A percentile compares a stretch with the other conserved stretches of the same genome.
Evolutionary conservation across 2,888 invertebrate genomes (phyloP).

Genomic region (Drosophila pseudotalamancana): DNA sequence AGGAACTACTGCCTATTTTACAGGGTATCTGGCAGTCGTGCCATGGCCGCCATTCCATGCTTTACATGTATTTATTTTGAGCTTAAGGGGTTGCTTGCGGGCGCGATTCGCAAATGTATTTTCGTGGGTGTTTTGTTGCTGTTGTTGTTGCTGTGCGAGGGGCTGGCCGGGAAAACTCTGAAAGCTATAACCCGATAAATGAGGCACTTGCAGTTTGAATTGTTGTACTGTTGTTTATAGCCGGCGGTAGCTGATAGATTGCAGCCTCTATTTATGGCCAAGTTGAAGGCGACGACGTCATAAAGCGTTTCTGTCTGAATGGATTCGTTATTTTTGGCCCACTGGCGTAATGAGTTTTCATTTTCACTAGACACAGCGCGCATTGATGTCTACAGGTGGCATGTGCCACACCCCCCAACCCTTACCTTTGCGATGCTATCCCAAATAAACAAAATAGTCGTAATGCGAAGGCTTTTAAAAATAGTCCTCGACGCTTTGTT

Average conservation of each 20-base stretch:
- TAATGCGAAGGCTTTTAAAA: constrained; percentile 64
- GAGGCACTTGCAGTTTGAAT: constrained; percentile 34
- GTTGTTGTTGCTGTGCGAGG: constrained; percentile 26
- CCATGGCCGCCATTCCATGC: too few relatives aligned
- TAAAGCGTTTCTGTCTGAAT: constrained; percentile 34
- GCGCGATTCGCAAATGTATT: constrained; percentile 17
- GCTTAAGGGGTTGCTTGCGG: constrained; percentile 6
- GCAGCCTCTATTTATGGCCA: constrained; percentile 53
- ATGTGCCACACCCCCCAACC: background rate
- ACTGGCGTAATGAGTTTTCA: constrained; percentile 71
- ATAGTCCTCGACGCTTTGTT: constrained; percentile 51
- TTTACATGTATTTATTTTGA: background rate
- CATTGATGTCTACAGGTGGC: constrained; percentile 69
- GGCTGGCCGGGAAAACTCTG: constrained; percentile 37
- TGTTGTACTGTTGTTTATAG: constrained; percentile 30
- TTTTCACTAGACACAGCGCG: constrained; percentile 46
- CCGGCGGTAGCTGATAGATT: constrained; percentile 12
- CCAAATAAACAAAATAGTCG: constrained; percentile 40
- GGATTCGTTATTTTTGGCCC: constrained; percentile 63
- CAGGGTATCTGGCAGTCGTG: constrained; percentile 5
- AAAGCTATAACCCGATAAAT: constrained; percentile 17
- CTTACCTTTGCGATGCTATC: constrained; percentile 7
- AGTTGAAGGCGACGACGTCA: constrained; percentile 60
- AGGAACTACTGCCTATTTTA: too few relatives aligned
- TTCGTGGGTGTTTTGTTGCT: constrained; percentile 52